Conservation (phyloP, 2,797 vertebrate species). For the Potorous gilbertii region DNA sequence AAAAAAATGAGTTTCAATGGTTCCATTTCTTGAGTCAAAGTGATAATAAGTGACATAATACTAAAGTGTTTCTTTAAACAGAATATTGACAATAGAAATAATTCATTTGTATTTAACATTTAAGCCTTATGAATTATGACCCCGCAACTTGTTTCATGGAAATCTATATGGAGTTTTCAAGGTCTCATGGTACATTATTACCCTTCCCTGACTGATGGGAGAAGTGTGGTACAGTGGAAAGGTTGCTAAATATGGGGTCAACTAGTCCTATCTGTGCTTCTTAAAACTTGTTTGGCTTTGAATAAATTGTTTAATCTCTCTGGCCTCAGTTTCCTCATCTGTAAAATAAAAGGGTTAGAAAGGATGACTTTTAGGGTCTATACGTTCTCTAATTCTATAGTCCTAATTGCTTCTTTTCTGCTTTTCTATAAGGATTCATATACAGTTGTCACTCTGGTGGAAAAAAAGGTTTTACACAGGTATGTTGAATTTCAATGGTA, state of each 20-base stretch:
- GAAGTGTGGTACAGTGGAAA: neutral
- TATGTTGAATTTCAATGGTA: neutral
- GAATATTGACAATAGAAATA: neutral
- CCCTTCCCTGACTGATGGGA: neutral
- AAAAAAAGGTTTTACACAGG: neutral
- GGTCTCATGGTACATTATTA: neutral
- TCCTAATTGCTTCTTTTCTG: neutral
- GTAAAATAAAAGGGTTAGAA: neutral
- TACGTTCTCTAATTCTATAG: neutral
- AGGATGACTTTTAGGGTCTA: neutral
- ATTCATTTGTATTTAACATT: neutral
- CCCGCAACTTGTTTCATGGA: neutral
- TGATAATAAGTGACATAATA: neutral
- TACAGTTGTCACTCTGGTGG: neutral
- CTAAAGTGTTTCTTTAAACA: neutral
- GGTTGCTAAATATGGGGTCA: neutral
- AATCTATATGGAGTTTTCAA: neutral
- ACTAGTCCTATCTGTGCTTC: neutral
- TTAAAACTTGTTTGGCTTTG: neutral
- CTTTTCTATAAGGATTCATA: neutral
- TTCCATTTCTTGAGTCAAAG: neutral
- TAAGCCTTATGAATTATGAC: neutral
- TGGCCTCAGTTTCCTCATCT: neutral
- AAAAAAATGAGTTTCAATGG: neutral
- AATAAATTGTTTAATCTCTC: neutral